Evolutionary conservation across 1,140 invertebrate genomes (phyloP), one percentile per base, ranked within the genome.

Genomic region (Drosophila ambigua): DNA sequence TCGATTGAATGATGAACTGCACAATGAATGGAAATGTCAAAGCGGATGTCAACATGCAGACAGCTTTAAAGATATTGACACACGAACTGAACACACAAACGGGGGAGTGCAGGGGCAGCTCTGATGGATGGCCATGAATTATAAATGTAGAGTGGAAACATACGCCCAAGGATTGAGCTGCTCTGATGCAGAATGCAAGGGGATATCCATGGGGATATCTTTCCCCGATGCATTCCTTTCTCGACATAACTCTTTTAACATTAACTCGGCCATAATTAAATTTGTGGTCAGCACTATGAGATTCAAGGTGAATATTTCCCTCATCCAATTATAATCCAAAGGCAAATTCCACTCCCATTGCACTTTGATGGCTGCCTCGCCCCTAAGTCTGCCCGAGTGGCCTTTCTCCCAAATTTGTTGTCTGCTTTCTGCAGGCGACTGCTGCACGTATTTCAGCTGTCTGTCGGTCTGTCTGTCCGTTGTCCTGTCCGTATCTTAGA

Each of bases 1-100:
- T 13, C 35, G 35, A 74, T 59, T 64, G 54, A 61, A 44, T 52
- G 54, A 68, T 49, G 53, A 62, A 28, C 69, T 45, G 69, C 53
- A 20, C 4, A 26, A 54, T 75, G 71, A 64, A 43, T 52, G 59
- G 35, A 31, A 44, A 82, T 82, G 63, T 72, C 72, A 62, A 61
- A 50, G 65, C 45, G 63, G 61, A 64, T 69, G 46, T 39, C 35
- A 67, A 62, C 44, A 41, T 23, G 49, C 28, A 51, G 11, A 31
- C 15, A 39, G 48, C 57, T 58, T 39, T 28, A 8, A 45, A 44
- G 41, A 43, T 39, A 43, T 49, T 55, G n/a, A 8, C 15, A 39
- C 11, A 39, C 13, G 35, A 39, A 39, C 35, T 39, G 39, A 48
- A 48, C 16, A 5, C 6, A 24, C 11, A 13, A 4, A 13, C 11